These are phyloP conservation scores for Papilio polyxenes DNA, from an alignment of 1,140 invertebrate species.

Conservation along the genomic window DNA sequence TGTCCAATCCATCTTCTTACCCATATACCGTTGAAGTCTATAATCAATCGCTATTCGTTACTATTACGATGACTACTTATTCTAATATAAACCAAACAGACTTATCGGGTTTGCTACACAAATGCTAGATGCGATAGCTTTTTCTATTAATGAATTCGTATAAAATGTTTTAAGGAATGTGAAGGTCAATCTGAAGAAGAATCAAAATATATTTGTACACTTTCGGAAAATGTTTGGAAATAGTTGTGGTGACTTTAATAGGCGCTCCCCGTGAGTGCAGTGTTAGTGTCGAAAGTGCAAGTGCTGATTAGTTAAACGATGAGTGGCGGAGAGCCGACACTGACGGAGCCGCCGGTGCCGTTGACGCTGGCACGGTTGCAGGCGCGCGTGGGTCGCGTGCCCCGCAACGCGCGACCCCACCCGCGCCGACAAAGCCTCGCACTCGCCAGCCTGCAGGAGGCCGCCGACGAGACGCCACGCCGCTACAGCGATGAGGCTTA, in stretches of 20 bases:
- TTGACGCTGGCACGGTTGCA: conserved; percentile 72
- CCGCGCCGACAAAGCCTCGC: conserved; percentile 70
- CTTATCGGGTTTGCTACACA: conserved; percentile 43
- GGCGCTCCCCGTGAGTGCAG: conserved; percentile 47
- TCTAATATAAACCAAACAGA: background rate
- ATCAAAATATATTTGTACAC: conserved; percentile 43
- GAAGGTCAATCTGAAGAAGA: conserved; percentile 32
- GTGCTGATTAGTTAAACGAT: conserved; percentile 52
- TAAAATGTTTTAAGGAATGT: background rate
- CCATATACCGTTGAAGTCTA: background rate
- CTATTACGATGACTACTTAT: background rate
- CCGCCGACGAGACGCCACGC: conserved; percentile 71
- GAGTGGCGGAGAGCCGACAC: conserved; percentile 70
- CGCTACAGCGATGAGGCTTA: conserved; percentile 72
- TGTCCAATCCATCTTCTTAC: conserved; percentile 3
- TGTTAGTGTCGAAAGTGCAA: conserved; percentile 43
- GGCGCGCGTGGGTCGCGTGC: conserved; percentile 57
- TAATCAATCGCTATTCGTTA: background rate
- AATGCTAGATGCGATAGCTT: conserved; percentile 32
- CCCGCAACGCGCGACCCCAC: conserved; percentile 62
- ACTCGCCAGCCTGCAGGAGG: conserved; percentile 71
- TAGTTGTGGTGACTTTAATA: conserved; percentile 55
- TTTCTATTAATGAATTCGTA: background rate
- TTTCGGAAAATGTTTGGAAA: conserved; percentile 42
- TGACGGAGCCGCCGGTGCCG: conserved; percentile 75